phyloP scores from a whole-genome alignment of 2,113 vertebrate genomes.

The Benitochromis conjunctus region DNA sequence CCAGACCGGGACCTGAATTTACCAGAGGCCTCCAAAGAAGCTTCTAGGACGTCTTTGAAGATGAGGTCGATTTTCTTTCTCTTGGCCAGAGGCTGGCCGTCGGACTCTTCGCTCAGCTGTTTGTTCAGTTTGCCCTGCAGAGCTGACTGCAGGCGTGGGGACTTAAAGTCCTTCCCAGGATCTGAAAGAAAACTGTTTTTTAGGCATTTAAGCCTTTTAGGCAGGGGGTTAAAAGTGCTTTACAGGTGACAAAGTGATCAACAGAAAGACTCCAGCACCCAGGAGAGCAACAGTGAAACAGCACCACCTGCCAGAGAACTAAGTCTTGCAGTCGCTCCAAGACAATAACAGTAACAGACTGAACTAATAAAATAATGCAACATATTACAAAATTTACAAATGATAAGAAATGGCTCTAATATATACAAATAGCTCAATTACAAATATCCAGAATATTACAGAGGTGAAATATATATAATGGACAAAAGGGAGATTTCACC shows the following conservation, averaged over 20 bases:
- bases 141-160: conserved; percentile 69
- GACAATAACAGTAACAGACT: not conserved
- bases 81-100: conserved; percentile 82
- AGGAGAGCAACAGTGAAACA: not conserved
- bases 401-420: not conserved
- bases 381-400: not conserved
- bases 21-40: conserved; percentile 80
- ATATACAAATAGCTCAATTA: not conserved
- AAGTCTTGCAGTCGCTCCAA: not conserved
- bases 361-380: not conserved
- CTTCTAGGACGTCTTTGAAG: conserved; percentile 91
- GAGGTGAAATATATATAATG: not conserved
- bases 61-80: conserved; percentile 95
- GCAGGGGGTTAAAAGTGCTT: not conserved
- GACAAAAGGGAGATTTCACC: not conserved
- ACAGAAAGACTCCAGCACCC: not conserved
- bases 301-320: not conserved
- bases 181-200: conserved; percentile 38
- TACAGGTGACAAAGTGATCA: not conserved
- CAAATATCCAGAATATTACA: not conserved
- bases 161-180: conserved; percentile 72
- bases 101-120: conserved; percentile 79
- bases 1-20: not conserved
- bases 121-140: conserved; percentile 80
- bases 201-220: no score